Conservation (phyloP, 2,797 vertebrate genomes). For the Catamblyrhynchus diadema region DNA sequence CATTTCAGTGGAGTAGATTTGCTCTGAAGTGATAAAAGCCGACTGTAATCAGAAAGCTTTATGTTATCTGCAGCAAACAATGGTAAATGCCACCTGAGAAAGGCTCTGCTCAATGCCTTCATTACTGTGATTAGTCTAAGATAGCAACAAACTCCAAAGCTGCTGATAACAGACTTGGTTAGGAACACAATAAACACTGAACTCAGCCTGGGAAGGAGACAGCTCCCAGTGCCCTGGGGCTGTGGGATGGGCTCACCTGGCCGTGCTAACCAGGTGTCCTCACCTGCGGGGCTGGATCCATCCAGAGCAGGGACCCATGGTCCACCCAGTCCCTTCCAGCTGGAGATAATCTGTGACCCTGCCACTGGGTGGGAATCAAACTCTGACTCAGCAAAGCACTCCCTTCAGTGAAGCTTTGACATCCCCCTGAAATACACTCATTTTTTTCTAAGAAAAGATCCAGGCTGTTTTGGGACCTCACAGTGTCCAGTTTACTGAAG, state of each 20-base stretch:
- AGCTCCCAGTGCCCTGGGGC: accelerated
- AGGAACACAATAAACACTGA: constrained; percentile 10
- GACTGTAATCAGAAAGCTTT: constrained; percentile 62
- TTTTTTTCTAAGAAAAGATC: background rate
- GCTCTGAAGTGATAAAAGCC: constrained; percentile 61
- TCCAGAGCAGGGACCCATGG: accelerated
- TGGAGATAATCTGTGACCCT: accelerated
- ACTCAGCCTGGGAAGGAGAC: background rate
- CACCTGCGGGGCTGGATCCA: background rate
- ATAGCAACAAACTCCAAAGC: constrained; percentile 37
- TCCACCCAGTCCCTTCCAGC: accelerated
- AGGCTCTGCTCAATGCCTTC: constrained; percentile 21
- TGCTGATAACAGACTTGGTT: constrained; percentile 32
- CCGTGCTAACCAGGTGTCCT: accelerated
- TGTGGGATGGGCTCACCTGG: background rate
- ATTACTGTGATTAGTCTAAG: constrained; percentile 56
- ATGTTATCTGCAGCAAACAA: constrained; percentile 40
- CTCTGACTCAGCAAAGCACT: background rate
- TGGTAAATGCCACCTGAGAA: constrained; percentile 60
- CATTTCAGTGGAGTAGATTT: constrained; percentile 67
- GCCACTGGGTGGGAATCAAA: accelerated
- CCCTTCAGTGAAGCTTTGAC: accelerated
- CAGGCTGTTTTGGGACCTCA: background rate
- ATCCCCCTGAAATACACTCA: accelerated
- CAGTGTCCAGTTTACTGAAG: background rate